Evolutionary conservation across 2,797 vertebrate species (phyloP).

Genomic region (Ctenochaetus hawaiiensis): DNA sequence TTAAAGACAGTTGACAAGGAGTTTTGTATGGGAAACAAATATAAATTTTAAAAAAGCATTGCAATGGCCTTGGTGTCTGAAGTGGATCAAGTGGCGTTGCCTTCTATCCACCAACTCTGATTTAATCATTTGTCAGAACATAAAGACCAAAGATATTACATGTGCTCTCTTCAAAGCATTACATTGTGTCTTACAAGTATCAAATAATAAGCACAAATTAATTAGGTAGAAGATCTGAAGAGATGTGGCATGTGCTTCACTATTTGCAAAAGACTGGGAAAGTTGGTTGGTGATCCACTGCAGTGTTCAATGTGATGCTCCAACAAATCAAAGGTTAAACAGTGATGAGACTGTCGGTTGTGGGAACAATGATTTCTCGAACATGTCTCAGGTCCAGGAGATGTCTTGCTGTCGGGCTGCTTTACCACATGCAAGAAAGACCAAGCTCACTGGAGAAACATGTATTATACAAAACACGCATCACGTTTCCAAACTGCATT

Average conservation of each 20-base stretch:
- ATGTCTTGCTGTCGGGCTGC: conserved; percentile 54
- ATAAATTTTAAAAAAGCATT: conserved; percentile 30
- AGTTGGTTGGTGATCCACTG: conserved; percentile 64
- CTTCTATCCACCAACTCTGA: conserved; percentile 60
- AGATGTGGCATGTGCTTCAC: conserved; percentile 72
- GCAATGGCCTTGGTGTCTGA: conserved; percentile 56
- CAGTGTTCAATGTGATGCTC: conserved; percentile 60
- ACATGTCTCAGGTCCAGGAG: conserved; percentile 59
- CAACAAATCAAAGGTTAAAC: conserved; percentile 51
- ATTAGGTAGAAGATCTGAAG: conserved; percentile 55
- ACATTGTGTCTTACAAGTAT: conserved; percentile 56
- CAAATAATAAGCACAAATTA: conserved; percentile 59
- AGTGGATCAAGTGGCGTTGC: conserved; percentile 60
- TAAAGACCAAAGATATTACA: conserved; percentile 57
- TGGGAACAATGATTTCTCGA: conserved; percentile 53
- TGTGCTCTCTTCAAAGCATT: conserved; percentile 71
- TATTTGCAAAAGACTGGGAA: conserved; percentile 64
- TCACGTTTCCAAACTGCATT: conserved; percentile 63
- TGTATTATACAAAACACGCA: conserved; percentile 58
- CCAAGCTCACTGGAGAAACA: conserved; percentile 60
- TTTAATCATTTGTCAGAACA: conserved; percentile 57
- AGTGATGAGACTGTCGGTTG: conserved; percentile 51
- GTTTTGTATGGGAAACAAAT: conserved; percentile 44
- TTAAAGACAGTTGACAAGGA: conserved; percentile 48
- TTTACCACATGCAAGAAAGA: conserved; percentile 74